phyloP scores from a whole-genome alignment of 2,888 invertebrate species.

The Campopleginae sp. region DNA sequence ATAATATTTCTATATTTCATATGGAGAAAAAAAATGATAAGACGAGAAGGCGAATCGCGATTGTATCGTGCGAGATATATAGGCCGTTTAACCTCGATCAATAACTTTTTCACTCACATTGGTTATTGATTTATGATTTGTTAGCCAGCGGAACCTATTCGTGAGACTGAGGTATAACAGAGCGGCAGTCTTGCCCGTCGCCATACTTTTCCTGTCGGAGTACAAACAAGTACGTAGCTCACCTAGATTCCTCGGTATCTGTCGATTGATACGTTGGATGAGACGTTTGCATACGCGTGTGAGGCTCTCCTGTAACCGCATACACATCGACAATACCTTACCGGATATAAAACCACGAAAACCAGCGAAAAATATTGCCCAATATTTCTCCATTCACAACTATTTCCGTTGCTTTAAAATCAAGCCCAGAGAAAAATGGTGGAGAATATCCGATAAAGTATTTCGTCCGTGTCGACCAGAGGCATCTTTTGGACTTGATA shows the following conservation, averaged over 20 bases:
- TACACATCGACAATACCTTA: conserved; percentile 29
- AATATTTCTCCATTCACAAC: too few species aligned
- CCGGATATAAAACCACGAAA: neutral
- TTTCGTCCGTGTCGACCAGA: conserved; percentile 66
- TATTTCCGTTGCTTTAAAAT: too few species aligned
- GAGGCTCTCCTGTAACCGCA: conserved; percentile 56
- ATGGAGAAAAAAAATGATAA: conserved; percentile 24
- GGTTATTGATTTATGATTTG: conserved; percentile 85
- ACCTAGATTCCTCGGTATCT: conserved; percentile 79
- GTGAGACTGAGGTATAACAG: conserved; percentile 91
- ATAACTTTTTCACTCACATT: conserved; percentile 76
- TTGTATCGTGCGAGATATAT: conserved; percentile 52
- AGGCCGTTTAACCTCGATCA: conserved; percentile 57
- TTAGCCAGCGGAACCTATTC: conserved; percentile 91
- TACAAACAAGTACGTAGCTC: conserved; percentile 88
- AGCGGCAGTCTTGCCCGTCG: conserved; percentile 85
- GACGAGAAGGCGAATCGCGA: conserved; percentile 41
- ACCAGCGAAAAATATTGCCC: neutral
- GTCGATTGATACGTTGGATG: conserved; percentile 81
- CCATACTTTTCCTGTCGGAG: conserved; percentile 86
- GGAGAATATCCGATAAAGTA: conserved; percentile 57
- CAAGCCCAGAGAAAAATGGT: neutral
- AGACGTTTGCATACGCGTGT: conserved; percentile 75
- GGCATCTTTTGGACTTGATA: conserved; percentile 73
- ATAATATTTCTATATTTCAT: neutral